Evolutionary conservation across 2,888 invertebrate genomes (phyloP), one percentile per base, ranked within the genome.

Genomic region (Cosmorhoe ocellata): DNA sequence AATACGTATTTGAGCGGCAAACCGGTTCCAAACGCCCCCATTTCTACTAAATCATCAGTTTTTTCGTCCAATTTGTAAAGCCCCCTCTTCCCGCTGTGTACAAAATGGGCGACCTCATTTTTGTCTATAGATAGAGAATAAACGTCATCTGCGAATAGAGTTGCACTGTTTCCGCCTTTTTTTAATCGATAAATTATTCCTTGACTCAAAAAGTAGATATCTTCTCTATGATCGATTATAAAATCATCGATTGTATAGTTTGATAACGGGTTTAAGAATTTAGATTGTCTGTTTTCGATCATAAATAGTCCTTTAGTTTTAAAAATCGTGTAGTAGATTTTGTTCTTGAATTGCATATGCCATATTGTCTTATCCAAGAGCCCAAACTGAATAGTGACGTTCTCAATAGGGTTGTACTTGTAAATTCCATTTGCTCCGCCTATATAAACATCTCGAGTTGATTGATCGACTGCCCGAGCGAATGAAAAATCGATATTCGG

Each of bases 201-300:
- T 31, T 79, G 66, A n/a, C 73, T 76, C 63, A 76, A 61, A 39
- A 85, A 84, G 51, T 82, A 85, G 11, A 84, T 70, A 46, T 85
- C 79, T 3, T 71, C 72, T 7, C 54, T 58, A 53, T 74, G 72
- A 56, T 84, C 85, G 26, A 85, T 60, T 3, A 84, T 68, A 32
- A 85, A 85, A 59, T 85, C 81, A 41, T 85, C 84, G 28, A 86
- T 76, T 18, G 63, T 64, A 41, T 67, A 83, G 43, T 75, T 67
- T 1, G 75, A 66, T 26, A 83, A 28, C 1, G 72, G 63, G 2
- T 60, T 11, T 2, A 84, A 59, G 7, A 57, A 60, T 40, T 63
- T 69, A 0, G 72, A 65, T 58, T 70, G 71, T 31, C 71, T 76
- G 44, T 76, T 72, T 1, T 74, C 69, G 1, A 68, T 69, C 0